These are phyloP conservation scores for Petroica traversi DNA, from an alignment of 2,113 vertebrate genomes.

Conservation along the genomic window DNA sequence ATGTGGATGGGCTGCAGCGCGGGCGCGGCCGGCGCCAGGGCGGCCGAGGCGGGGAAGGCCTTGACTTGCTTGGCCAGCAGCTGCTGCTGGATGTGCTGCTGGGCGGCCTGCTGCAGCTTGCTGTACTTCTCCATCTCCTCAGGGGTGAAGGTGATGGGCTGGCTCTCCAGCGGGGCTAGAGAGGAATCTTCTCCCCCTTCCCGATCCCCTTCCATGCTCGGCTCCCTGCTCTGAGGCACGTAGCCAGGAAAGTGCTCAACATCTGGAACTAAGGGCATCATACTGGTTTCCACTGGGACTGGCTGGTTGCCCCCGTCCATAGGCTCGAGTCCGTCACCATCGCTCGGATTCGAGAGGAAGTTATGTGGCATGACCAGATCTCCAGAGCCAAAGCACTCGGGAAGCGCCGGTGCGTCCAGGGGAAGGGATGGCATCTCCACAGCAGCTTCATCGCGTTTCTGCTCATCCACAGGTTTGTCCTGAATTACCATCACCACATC, in stretches of 20 bases:
- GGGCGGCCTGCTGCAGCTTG: slow-evolving; percentile 95
- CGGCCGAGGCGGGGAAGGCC: slow-evolving; percentile 84
- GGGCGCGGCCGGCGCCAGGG: slow-evolving; percentile 80
- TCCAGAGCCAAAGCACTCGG: slow-evolving; percentile 65
- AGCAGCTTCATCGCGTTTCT: slow-evolving; percentile 50
- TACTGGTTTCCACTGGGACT: slow-evolving; percentile 75
- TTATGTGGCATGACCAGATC: slow-evolving; percentile 67
- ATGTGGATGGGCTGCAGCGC: slow-evolving; percentile 93
- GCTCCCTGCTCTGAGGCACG: slow-evolving; percentile 76
- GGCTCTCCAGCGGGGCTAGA: slow-evolving; percentile 92
- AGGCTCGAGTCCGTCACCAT: slow-evolving; percentile 77
- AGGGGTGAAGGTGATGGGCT: slow-evolving; percentile 95
- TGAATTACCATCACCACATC: slow-evolving; percentile 81
- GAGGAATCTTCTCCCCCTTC: slow-evolving; percentile 90
- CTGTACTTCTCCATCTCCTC: slow-evolving; percentile 99
- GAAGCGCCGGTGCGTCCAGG: slow-evolving; percentile 33
- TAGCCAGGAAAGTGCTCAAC: slow-evolving; percentile 83
- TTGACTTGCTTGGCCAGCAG: slow-evolving; percentile 97
- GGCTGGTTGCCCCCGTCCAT: slow-evolving; percentile 76
- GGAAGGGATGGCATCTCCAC: slow-evolving; percentile 54
- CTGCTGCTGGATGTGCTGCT: slow-evolving; percentile 99
- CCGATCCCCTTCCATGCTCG: slow-evolving; percentile 76
- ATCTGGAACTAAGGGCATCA: slow-evolving; percentile 73
- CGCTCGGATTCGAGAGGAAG: slow-evolving; percentile 68
- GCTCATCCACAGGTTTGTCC: slow-evolving; percentile 66